Evolutionary conservation across 2,113 vertebrate species (phyloP), one percentile per base, ranked within the genome.

Genomic region (Chlamydotis undulata): DNA sequence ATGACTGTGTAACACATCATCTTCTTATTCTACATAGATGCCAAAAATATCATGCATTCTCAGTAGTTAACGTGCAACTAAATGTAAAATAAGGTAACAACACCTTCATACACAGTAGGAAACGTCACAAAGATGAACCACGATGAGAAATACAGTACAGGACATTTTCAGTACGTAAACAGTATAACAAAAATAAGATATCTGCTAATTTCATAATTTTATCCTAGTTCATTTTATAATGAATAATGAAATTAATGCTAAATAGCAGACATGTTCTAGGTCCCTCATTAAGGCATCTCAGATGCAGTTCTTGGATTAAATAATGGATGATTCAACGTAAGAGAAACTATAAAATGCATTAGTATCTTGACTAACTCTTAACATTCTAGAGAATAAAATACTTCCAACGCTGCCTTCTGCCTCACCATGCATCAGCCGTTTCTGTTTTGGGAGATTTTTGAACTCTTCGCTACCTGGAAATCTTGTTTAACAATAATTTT

Each of bases 401-500:
- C 17, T 90, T 76, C 29, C 85, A 83, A 1, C 9, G 14, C 43
- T 8, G 7, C 31, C 55, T 87, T 82, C 70, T 90, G 82, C 73
- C 53, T 75, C n/a, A 61, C 21, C 50, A 61, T 37, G 25, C 49
- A 65, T 69, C 78, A 73, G 22, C 23, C 23, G 29, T 63, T 55
- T 53, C 22, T 35, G 12, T 35, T 75, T 78, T 19, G 39, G 29
- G 50, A 85, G 68, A 50, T 47, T 80, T 84, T n/a, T 61, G 5
- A 79, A 85, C 43, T 94, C 87, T 90, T 84, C 63, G 55, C 18
- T 56, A 49, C 22, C 59, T 71, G 41, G 47, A 88, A 87, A 84
- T 35, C 49, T 73, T 78, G 41, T 78, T 90, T 93, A 87, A 95
- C 7, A 45, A 33, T 25, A 57, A 68, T 74, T 61, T 92, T 93